phyloP scores from a whole-genome alignment of 2,113 vertebrate species.

The Pseudopodoces humilis region DNA sequence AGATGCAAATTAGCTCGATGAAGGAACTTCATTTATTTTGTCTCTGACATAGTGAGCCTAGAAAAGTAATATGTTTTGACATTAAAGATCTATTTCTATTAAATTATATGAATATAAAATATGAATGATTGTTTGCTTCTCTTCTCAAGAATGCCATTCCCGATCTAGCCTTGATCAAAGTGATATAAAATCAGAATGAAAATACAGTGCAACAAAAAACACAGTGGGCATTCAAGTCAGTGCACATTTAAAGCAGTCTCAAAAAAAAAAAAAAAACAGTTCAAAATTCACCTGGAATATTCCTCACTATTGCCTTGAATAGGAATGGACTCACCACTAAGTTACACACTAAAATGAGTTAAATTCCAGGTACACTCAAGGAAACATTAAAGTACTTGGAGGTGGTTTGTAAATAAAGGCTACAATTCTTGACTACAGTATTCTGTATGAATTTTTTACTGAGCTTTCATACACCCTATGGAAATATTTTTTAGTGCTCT shows the following conservation, averaged over 20 bases:
- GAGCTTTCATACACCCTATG: background rate
- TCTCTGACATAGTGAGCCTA: background rate
- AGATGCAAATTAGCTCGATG: background rate
- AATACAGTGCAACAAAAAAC: conserved; percentile 4
- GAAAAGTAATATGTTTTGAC: background rate
- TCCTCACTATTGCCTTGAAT: background rate
- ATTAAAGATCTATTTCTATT: background rate
- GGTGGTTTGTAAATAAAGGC: background rate
- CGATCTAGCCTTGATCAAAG: background rate
- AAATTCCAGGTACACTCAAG: background rate
- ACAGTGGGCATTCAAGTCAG: background rate
- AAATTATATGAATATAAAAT: background rate
- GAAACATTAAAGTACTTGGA: background rate
- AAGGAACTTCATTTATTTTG: background rate
- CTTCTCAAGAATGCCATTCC: background rate
- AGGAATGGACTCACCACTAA: background rate
- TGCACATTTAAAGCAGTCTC: background rate
- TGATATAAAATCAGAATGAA: conserved; percentile 7
- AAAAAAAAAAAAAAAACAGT: background rate
- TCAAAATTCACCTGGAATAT: background rate
- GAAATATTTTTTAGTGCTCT: background rate
- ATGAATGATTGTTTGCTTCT: background rate
- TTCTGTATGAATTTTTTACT: background rate
- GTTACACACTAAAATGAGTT: background rate
- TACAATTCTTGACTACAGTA: background rate